A percentile compares a stretch with the other conserved stretches of the same genome.
These are phyloP conservation scores for Sinhomidia bicolor DNA, from an alignment of 2,888 invertebrate species.

Conservation along the genomic window DNA sequence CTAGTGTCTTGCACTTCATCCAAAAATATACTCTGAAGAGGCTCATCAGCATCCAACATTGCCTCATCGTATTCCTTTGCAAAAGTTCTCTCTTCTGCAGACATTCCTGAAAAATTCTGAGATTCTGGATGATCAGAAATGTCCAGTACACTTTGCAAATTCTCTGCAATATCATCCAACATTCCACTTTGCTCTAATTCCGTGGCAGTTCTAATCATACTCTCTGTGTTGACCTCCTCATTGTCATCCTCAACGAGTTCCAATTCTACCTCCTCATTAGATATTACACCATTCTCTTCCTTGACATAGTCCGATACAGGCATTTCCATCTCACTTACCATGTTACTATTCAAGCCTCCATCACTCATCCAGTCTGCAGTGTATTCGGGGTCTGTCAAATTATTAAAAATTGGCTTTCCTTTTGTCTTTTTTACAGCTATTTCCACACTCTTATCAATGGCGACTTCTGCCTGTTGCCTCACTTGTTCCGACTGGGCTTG, in stretches of 20 bases:
- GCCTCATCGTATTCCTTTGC: slow-evolving; percentile 57
- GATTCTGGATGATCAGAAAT: slow-evolving; percentile 51
- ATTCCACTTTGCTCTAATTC: slow-evolving; percentile 55
- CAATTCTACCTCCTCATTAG: not conserved
- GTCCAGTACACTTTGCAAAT: slow-evolving; percentile 61
- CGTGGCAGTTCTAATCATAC: slow-evolving; percentile 49
- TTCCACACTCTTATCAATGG: not conserved
- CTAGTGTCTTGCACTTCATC: not conserved
- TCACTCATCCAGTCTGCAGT: slow-evolving; percentile 70
- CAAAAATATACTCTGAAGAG: slow-evolving; percentile 46
- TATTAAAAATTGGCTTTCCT: slow-evolving; percentile 14
- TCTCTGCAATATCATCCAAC: slow-evolving; percentile 62
- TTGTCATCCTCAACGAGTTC: not conserved
- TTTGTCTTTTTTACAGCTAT: not conserved
- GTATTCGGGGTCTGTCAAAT: slow-evolving; percentile 56
- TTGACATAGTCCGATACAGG: slow-evolving; percentile 11
- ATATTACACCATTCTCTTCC: not conserved
- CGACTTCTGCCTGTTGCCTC: slow-evolving; percentile 16
- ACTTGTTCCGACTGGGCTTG: slow-evolving; percentile 1
- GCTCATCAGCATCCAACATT: slow-evolving; percentile 47
- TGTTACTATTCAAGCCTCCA: not conserved
- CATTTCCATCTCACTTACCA: slow-evolving; percentile 32
- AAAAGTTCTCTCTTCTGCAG: slow-evolving; percentile 41
- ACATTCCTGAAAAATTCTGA: slow-evolving; percentile 25
- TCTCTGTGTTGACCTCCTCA: slow-evolving; percentile 28